Percentiles rank a stretch among this genome's conserved stretches.
phyloP scores from a whole-genome alignment of 1,140 invertebrate genomes.

The Drosophila seguyi region DNA sequence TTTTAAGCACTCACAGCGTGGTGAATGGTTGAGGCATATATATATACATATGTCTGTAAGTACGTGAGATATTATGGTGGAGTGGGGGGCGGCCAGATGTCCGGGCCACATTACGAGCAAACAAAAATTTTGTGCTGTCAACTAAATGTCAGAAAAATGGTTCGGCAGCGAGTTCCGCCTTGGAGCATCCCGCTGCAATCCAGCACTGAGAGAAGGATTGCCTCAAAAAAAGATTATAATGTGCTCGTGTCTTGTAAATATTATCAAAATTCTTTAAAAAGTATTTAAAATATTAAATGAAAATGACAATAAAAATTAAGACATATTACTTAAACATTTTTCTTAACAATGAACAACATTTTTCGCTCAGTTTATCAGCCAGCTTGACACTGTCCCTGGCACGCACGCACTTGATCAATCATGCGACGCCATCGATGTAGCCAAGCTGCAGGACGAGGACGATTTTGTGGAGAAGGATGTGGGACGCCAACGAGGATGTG shows the following conservation, averaged over 20 bases:
- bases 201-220: constrained; percentile 8
- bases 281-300: background rate
- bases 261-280: background rate
- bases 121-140: constrained; percentile 83
- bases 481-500: constrained; percentile 19
- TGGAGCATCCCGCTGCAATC: constrained; percentile 19
- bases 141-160: constrained; percentile 83
- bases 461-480: constrained; percentile 7
- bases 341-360: background rate
- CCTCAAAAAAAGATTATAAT: background rate
- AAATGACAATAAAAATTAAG: too few species aligned
- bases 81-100: constrained; percentile 27
- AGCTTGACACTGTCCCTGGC: constrained; percentile 64
- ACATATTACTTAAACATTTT: too few species aligned
- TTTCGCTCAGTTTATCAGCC: constrained; percentile 10
- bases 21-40: constrained; percentile 37
- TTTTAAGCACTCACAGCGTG: constrained; percentile 73
- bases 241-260: background rate
- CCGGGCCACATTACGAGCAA: constrained; percentile 73
- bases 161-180: constrained; percentile 50
- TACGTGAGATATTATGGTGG: background rate
- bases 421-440: constrained; percentile 62
- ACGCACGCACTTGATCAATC: constrained; percentile 82
- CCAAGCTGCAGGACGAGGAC: constrained; percentile 44
- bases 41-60: background rate